Base-by-base conservation (phyloP, 2,797 vertebrate genomes). In the Hippopotamyrus pictus region DNA sequence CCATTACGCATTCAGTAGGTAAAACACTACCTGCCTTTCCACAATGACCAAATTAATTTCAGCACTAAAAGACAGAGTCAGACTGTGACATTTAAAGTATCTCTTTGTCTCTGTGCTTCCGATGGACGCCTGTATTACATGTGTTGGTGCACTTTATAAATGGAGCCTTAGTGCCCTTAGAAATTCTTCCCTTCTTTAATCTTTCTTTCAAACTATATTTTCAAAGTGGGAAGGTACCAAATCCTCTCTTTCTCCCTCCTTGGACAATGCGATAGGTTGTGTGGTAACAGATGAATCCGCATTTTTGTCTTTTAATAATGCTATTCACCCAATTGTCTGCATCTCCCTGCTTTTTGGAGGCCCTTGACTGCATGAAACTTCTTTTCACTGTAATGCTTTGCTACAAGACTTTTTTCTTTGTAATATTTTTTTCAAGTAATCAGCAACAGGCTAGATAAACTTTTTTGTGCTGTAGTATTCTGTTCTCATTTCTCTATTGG, bases 41-140 rank as follows among this genome's bases (percentile, higher is more conserved):
- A 22, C 48, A 86, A 37, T 54, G 84, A 37, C 29, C 84, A 29
- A 51, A 51, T 86, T 54, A 51, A 44, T 29, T 51, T 25, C 51
- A 54, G 51, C 48, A 54, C 46, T 51, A 86, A 54, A 51, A 37
- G 48, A 33, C 2, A 50, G 83, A 48, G 25, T 8, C 76, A 44
- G 41, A 82, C 41, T 82, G 37, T 82, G 76, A 82, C 76, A 82
- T 82, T 82, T 82, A n/a, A 82, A 82, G 41, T 82, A 46, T 82
- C 19, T 44, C 14, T 17, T 19, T 14, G 14, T 44, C 65, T 69
- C 11, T 33, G 29, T 69, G 25, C 29, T 44, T 44, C 14, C 0
- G 17, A 79, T 19, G 41, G 76, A 82, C 7, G 17, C 19, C 17
- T n/a, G 41, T 82, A 22, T 19, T 82, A 82, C 37, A n/a, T 22